Conservation (phyloP, 2,797 vertebrate genomes). For the Paratrypauchen microcephalus region DNA sequence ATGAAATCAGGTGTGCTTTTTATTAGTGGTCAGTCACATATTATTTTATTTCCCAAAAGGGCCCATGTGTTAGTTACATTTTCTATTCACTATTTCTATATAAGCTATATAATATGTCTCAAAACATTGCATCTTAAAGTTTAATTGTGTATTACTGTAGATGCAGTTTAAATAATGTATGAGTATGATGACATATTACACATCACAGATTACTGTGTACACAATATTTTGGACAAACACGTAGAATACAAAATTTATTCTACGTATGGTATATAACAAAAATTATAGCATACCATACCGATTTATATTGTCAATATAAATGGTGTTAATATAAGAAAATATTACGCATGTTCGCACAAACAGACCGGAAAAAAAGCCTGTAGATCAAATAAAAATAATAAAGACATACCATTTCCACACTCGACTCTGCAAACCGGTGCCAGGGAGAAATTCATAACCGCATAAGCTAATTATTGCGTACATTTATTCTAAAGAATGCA, state of each 20-base stretch:
- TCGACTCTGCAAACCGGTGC: constrained; percentile 37
- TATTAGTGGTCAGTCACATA: neutral
- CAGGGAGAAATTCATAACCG: constrained; percentile 31
- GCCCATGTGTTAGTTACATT: neutral
- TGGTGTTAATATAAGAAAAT: neutral
- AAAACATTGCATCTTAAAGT: neutral
- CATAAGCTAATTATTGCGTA: neutral
- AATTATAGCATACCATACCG: neutral
- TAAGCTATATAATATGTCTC: neutral
- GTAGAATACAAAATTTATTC: too few species aligned
- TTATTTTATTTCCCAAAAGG: neutral
- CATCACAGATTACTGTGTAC: too few species aligned
- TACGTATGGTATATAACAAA: too few species aligned
- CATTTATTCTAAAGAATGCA: neutral
- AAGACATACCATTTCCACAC: constrained; percentile 53
- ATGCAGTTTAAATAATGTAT: neutral
- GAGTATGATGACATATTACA: neutral
- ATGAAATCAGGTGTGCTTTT: neutral
- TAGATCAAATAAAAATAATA: neutral
- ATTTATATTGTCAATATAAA: neutral
- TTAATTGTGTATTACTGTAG: neutral
- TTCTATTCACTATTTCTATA: too few species aligned
- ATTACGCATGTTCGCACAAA: neutral
- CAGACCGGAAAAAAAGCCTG: too few species aligned
- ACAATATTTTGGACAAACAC: neutral